Evolutionary conservation across 2,888 invertebrate genomes (phyloP).

Genomic region (Liodrosophila aerea): DNA sequence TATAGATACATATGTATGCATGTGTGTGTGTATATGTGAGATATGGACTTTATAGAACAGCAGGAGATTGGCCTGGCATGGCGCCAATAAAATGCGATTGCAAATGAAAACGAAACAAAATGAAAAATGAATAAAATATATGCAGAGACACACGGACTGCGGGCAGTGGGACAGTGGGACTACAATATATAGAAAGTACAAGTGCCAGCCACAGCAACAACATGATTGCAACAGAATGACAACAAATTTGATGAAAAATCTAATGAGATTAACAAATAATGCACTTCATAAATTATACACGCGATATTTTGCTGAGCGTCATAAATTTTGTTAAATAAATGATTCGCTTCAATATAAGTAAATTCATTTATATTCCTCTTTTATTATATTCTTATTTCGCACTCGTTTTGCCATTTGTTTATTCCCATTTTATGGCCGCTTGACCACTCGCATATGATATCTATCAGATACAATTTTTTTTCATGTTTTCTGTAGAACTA

Average conservation of each 20-base stretch:
- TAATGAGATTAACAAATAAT: constrained; percentile 24
- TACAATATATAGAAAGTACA: constrained; percentile 52
- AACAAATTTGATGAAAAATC: constrained; percentile 35
- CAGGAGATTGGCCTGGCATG: constrained; percentile 65
- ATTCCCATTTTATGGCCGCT: constrained; percentile 13
- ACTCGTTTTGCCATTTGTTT: constrained; percentile 26
- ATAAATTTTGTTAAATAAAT: constrained; percentile 9
- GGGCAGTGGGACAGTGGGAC: constrained; percentile 21
- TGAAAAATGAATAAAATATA: constrained; percentile 6
- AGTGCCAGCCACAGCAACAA: too few relatives aligned
- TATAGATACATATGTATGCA: constrained; percentile 5
- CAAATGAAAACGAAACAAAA: constrained; percentile 57
- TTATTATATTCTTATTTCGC: too few relatives aligned
- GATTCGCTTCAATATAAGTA: neutral
- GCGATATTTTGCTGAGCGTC: neutral
- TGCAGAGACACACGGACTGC: constrained; percentile 1
- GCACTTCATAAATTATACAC: constrained; percentile 33
- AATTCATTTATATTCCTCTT: neutral
- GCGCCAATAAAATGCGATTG: constrained; percentile 65
- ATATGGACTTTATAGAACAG: constrained; percentile 69
- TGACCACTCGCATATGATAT: too few relatives aligned
- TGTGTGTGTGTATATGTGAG: constrained; percentile 22
- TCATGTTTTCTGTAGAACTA: neutral
- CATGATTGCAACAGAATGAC: too few relatives aligned
- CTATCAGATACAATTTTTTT: constrained; percentile 18